Conservation (phyloP, 2,113 vertebrate genomes). For the Elgaria multicarinata region DNA sequence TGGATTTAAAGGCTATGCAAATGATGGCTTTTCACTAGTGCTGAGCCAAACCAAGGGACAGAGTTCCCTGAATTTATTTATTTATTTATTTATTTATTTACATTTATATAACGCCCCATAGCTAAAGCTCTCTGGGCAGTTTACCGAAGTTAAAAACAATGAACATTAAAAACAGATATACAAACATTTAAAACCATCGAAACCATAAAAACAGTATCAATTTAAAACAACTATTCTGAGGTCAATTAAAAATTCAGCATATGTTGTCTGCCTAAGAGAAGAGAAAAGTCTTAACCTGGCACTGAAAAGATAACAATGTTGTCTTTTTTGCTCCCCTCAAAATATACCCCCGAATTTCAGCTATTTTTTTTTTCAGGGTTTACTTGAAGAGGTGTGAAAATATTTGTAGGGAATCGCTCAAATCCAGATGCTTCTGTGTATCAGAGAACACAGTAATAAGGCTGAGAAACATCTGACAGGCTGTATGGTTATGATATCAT, state of each 20-base stretch:
- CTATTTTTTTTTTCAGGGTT: not conserved
- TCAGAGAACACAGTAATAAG: not conserved
- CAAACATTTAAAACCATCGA: too few species aligned
- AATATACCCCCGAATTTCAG: not conserved
- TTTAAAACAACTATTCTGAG: too few species aligned
- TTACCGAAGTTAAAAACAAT: too few species aligned
- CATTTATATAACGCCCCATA: too few species aligned
- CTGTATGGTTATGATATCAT: not conserved
- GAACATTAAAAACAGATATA: too few species aligned
- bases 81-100: too few species aligned
- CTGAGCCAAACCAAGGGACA: not conserved
- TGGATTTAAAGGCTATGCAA: conserved; percentile 3
- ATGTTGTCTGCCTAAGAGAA: too few species aligned
- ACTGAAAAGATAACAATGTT: too few species aligned
- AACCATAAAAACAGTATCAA: too few species aligned
- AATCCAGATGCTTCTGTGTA: not conserved
- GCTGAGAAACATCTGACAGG: not conserved
- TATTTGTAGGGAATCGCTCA: not conserved
- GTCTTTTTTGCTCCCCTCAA: not conserved
- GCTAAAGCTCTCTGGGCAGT: too few species aligned
- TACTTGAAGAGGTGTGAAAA: not conserved
- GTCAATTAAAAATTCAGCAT: too few species aligned
- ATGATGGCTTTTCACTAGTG: not conserved
- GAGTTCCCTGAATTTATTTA: not conserved
- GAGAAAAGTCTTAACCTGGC: too few species aligned